phyloP scores from a whole-genome alignment of 2,888 invertebrate species.

The Acanthosepion lycidas region DNA sequence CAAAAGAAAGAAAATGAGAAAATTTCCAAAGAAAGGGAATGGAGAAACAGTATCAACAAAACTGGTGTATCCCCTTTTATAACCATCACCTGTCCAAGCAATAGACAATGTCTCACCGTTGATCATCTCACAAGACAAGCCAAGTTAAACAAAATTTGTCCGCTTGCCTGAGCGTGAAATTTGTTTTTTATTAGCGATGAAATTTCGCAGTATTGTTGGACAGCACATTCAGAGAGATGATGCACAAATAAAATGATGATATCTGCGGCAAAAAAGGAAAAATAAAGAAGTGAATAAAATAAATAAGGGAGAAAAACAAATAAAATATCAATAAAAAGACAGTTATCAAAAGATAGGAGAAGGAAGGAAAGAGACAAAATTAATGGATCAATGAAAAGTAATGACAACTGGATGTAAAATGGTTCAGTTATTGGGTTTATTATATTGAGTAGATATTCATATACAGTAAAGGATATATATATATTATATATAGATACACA shows the following conservation, averaged over 20 bases:
- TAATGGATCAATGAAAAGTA: neutral
- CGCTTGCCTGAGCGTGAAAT: neutral
- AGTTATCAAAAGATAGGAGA: neutral
- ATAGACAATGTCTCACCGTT: neutral
- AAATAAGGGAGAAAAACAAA: neutral
- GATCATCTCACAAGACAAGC: neutral
- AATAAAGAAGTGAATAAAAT: neutral
- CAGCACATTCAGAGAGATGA: neutral
- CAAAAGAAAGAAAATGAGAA: too few species aligned
- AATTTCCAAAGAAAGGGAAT: too few species aligned
- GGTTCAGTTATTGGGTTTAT: neutral
- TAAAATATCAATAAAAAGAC: neutral
- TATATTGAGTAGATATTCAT: neutral
- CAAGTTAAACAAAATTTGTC: conserved; percentile 1
- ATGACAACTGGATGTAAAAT: neutral
- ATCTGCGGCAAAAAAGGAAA: neutral
- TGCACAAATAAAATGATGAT: conserved; percentile 6
- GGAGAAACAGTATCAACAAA: too few species aligned
- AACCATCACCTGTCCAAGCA: neutral
- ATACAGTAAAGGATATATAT: too few species aligned
- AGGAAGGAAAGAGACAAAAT: neutral
- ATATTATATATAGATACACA: too few species aligned
- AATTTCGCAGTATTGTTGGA: neutral
- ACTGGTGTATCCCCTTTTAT: too few species aligned
- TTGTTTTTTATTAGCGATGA: conserved; percentile 22